A percentile compares a stretch with the other conserved stretches of the same genome.
Conservation (phyloP, 2,888 invertebrate species). For the Drosophila atripex region DNA sequence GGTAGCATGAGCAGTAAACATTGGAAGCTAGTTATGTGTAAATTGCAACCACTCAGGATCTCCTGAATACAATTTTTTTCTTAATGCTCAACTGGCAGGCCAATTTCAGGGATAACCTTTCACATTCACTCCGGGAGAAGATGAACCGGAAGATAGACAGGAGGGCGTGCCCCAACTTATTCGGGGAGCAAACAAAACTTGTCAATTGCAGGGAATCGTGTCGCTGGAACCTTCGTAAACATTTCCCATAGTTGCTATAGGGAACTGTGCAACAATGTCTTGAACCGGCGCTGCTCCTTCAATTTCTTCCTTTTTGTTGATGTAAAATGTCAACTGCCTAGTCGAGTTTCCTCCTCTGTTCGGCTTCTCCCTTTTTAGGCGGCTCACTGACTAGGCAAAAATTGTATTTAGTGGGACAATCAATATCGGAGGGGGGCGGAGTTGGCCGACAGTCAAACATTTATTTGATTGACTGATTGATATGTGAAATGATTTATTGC, state of each 20-base stretch:
- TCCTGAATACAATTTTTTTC: slow-evolving; percentile 11
- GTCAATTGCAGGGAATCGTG: slow-evolving; percentile 62
- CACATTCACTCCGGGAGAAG: slow-evolving; percentile 18
- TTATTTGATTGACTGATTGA: slow-evolving; percentile 75
- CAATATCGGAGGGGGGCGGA: slow-evolving; percentile 56
- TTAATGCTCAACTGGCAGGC: slow-evolving; percentile 28
- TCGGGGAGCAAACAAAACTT: slow-evolving; percentile 54
- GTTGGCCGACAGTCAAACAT: slow-evolving; percentile 41
- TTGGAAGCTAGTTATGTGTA: too few relatives aligned
- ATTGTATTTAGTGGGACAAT: slow-evolving; percentile 55
- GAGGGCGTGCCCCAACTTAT: slow-evolving; percentile 29
- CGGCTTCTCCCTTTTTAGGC: slow-evolving; percentile 5
- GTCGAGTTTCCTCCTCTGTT: slow-evolving; percentile 42
- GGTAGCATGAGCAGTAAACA: background rate
- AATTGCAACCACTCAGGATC: background rate
- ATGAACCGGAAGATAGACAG: slow-evolving; percentile 22
- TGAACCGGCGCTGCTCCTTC: slow-evolving; percentile 27
- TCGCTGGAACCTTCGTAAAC: slow-evolving; percentile 23
- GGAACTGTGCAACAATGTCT: slow-evolving; percentile 63
- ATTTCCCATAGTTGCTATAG: slow-evolving; percentile 33
- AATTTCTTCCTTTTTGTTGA: slow-evolving; percentile 46
- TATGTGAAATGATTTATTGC: slow-evolving; percentile 76
- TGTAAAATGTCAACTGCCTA: slow-evolving; percentile 74
- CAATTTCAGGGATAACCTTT: slow-evolving; percentile 44
- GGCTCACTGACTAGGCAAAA: slow-evolving; percentile 60